Evolutionary conservation across 2,888 invertebrate species (phyloP).

Genomic region (Andrena marginata): DNA sequence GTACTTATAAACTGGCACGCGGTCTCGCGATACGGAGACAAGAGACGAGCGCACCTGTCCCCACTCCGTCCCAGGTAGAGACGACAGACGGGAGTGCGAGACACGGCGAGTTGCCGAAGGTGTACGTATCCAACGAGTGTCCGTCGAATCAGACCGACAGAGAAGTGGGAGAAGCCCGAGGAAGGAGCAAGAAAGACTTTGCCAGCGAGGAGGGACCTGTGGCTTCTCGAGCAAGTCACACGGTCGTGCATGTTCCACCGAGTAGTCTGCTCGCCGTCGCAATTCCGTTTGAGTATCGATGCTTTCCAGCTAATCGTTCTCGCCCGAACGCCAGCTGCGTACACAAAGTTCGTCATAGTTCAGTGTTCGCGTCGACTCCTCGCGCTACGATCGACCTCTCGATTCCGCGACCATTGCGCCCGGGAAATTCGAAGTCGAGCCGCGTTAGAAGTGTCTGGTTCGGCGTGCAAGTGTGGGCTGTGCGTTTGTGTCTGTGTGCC

Average conservation of each 20-base stretch:
- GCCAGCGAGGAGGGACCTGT: conserved; percentile 71
- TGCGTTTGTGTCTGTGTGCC: neutral
- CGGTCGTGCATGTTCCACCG: conserved; percentile 66
- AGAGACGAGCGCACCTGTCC: conserved; percentile 44
- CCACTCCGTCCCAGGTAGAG: conserved; percentile 53
- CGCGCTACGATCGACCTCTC: too few relatives aligned
- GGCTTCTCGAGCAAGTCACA: conserved; percentile 75
- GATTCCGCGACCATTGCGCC: too few relatives aligned
- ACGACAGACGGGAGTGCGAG: conserved; percentile 75
- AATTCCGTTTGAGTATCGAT: conserved; percentile 42
- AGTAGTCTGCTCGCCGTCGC: conserved; percentile 53
- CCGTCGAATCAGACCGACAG: conserved; percentile 44
- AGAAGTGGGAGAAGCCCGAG: conserved; percentile 57
- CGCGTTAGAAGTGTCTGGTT: neutral
- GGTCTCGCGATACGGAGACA: neutral
- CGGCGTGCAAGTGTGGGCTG: neutral
- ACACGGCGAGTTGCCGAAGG: conserved; percentile 77
- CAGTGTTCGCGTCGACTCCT: neutral
- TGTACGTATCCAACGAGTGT: conserved; percentile 69
- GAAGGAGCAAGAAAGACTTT: conserved; percentile 55
- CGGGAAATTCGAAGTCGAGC: conserved; percentile 9
- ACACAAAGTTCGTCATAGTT: neutral
- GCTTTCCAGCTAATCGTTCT: neutral
- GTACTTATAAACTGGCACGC: neutral
- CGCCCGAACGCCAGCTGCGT: neutral